Base-by-base conservation (phyloP, 1,140 invertebrate species). In the Nymphalis io region DNA sequence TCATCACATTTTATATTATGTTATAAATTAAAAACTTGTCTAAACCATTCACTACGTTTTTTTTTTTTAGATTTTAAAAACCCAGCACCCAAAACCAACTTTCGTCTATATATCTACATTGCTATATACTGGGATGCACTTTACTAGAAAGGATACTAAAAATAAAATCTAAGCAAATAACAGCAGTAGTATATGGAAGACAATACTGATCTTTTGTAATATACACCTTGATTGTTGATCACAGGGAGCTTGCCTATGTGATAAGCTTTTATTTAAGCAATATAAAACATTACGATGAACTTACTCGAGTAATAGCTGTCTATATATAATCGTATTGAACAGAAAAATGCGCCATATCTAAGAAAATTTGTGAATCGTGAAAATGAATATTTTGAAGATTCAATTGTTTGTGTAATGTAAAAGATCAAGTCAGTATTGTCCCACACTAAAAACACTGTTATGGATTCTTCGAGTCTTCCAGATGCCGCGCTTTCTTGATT, bases 91-190 rank as follows among this genome's bases (percentile, higher is more conserved):
- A 81, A 82, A 59, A 79, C 81, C 78, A 80, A 82, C 71, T 42
- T 68, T 57, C 23, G 65, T 69, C 80, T 85, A 33, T 33, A 84
- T 78, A 75, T 74, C 86, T 88, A 89, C 82, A 72, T 75, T 64
- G 74, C 82, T 85, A 86, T 80, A 80, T 88, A 90, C 88, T 90
- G 88, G 88, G 88, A 90, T 90, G 88, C 88, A 90, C 88, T 89
- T 85, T 79, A 82, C 79, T 81, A 78, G 75, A 75, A 74, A 77
- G 79, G 78, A 71, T 79, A 80, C 75, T 77, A 81, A 72, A 82
- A 78, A 80, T 79, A 82, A 81, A 80, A 78, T 72, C 80, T 84
- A 85, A 83, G 80, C 81, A 72, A 75, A 70, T 72, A 64, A 71
- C 73, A 72, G 73, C 73, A 60, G 74, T 70, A 70, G 75, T 68